Evolutionary conservation across 2,113 vertebrate genomes (phyloP), one percentile per base, ranked within the genome.

Genomic region (Cyanoliseus patagonus): DNA sequence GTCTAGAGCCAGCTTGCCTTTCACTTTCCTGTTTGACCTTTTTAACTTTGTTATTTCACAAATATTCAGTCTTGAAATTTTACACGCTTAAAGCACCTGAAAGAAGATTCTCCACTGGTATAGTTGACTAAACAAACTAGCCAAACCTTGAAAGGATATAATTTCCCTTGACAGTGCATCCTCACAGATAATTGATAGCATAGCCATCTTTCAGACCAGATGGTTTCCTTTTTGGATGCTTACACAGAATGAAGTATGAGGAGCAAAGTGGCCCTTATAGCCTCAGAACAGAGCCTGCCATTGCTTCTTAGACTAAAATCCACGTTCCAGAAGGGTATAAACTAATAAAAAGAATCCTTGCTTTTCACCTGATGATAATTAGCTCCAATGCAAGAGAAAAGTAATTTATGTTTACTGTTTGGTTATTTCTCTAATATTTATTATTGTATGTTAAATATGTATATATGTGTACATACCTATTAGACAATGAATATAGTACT

Each of bases 121-220:
- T 85, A 92, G 49, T 87, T 91, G 41, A 69, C 92, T 79, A 94
- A 95, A 94, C 75, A 95, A 88, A 84, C 78, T 83, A 94, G 88
- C 68, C 66, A 75, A 57, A 80, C 61, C 78, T 91, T 92, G 90
- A 94, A 95, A 94, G 84, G 75, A 68, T 88, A 33, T 83, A 3
- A 75, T 94, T 96, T 89, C 83, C 81, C 92, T 94, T 93, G 86
- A 91, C 92, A 97, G 70, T 75, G 73, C 52, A 72, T 94, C 92
- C 82, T 72, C 57, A 78, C 75, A 92, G 86, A 92, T 95, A 95
- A 95, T 92, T 88, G 73, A 87, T 92, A 93, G 91, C 84, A 73
- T 77, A 94, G 57, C 82, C 90, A 88, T 96, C 93, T 92, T 96
- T 97, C 68, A 79, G 78, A 83, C 86, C 90, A 93, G 93, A 94